Evolutionary conservation across 2,113 vertebrate species (phyloP), one percentile per base, ranked within the genome.

Genomic region (Bucco capensis): DNA sequence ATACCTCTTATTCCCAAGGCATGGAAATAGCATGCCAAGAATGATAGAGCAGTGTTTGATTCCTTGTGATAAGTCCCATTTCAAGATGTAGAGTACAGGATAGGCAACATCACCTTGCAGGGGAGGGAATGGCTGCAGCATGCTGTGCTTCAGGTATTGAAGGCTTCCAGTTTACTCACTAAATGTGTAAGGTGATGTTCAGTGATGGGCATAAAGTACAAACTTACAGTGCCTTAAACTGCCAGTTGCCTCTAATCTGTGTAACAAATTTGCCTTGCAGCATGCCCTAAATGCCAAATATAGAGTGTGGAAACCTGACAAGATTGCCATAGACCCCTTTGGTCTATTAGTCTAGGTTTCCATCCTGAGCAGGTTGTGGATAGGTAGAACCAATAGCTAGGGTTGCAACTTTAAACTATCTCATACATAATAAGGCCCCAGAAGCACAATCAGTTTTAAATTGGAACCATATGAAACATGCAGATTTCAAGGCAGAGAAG

Each of bases 401-500:
- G 11, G 5, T 6, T 64, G 38, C 24, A 75, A 37, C 46, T 87
- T 93, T 37, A 69, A 84, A 92, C 71, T 69, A 73, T 42, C 69
- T 86, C 37, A 64, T 17, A 10, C 17, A 53, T 40, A 67, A 8
- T 40, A 54, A 90, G 38, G 35, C 58, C 77, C 40, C 62, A n/a
- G 56, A 72, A 84, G 37, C 49, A 69, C 83, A 77, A 84, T n/a
- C 2, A 1, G 8, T 31, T 88, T 84, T 78, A 81, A 92, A 84
- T 28, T 51, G 27, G 70, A 90, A 94, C 15, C 80, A 82, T 78
- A 86, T 38, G 62, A 96, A 94, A 79, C 0, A 11, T 66, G 69
- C 57, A 93, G 91, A 85, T 93, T 94, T 94, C 83, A 62, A 82
- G 70, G 61, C 93, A 94, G 69, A 83, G 33, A 33, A 62, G 16